Evolutionary conservation across 2,888 invertebrate genomes (phyloP).

Genomic region (Scrobipalpa costella): DNA sequence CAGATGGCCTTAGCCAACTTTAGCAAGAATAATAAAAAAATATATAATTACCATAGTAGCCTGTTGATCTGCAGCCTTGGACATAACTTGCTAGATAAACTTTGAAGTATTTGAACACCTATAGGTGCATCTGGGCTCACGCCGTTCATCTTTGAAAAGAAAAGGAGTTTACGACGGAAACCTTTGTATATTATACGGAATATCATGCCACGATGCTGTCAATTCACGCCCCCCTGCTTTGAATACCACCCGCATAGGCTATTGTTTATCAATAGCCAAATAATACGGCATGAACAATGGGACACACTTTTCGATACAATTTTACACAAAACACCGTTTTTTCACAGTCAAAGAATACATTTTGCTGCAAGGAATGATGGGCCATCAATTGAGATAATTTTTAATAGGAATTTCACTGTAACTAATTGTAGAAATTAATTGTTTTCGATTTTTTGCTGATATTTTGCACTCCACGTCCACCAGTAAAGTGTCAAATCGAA

Average conservation of each 20-base stretch:
- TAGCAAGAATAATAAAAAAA: background rate
- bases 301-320: background rate
- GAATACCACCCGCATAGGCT: slow-evolving; percentile 20
- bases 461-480: slow-evolving; percentile 22
- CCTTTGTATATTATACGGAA: slow-evolving; percentile 37
- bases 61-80: slow-evolving; percentile 83
- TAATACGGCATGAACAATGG: slow-evolving; percentile 19
- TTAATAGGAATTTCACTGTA: background rate
- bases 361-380: background rate
- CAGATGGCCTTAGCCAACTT: background rate
- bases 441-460: slow-evolving; percentile 14
- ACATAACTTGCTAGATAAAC: slow-evolving; percentile 76
- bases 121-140: slow-evolving; percentile 82
- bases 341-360: slow-evolving; percentile 6
- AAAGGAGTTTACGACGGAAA: slow-evolving; percentile 44
- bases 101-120: slow-evolving; percentile 83
- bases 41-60: slow-evolving; percentile 80
- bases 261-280: slow-evolving; percentile 17
- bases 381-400: background rate
- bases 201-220: slow-evolving; percentile 36
- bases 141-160: slow-evolving; percentile 76
- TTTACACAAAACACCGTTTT: slow-evolving; percentile 12
- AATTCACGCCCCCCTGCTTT: slow-evolving; percentile 43
- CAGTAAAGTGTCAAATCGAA: slow-evolving; percentile 6
- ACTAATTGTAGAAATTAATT: background rate